phyloP scores from a whole-genome alignment of 2,113 vertebrate species.

The Pholis gunnellus region DNA sequence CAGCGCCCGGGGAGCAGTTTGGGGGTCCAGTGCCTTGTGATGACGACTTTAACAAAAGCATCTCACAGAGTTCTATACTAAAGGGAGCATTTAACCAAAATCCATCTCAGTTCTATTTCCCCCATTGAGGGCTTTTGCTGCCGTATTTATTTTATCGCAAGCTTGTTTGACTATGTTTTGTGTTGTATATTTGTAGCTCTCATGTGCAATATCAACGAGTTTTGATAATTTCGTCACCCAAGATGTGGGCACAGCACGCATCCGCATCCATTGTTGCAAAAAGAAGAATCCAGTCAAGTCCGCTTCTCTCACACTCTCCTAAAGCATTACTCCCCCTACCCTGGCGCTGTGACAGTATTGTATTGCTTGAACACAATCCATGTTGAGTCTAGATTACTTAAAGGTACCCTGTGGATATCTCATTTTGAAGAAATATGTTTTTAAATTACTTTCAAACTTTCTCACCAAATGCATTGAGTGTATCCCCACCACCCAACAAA shows the following conservation, averaged over 20 bases:
- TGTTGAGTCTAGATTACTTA: constrained; percentile 15
- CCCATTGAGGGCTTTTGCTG: neutral
- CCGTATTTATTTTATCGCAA: neutral
- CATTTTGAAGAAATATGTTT: constrained; percentile 17
- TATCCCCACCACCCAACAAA: neutral
- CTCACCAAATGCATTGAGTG: neutral
- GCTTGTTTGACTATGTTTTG: neutral
- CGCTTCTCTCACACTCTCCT: constrained; percentile 2
- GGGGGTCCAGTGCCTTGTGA: constrained; percentile 26
- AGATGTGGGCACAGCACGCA: neutral
- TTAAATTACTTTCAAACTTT: neutral
- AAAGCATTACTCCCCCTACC: constrained; percentile 1
- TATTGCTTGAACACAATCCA: constrained; percentile 17
- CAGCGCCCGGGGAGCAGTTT: neutral
- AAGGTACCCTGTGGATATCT: constrained; percentile 18
- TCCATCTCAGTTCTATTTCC: neutral
- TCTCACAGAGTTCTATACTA: constrained; percentile 31
- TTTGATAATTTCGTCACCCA: neutral
- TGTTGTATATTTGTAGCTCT: neutral
- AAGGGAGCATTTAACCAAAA: constrained; percentile 15
- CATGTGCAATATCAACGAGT: neutral
- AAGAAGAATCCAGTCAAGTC: constrained; percentile 1
- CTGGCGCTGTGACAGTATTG: constrained; percentile 11
- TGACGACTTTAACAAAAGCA: neutral
- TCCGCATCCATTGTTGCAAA: neutral